Conservation (phyloP, 2,888 invertebrate species). For the Callimorpha dominula region DNA sequence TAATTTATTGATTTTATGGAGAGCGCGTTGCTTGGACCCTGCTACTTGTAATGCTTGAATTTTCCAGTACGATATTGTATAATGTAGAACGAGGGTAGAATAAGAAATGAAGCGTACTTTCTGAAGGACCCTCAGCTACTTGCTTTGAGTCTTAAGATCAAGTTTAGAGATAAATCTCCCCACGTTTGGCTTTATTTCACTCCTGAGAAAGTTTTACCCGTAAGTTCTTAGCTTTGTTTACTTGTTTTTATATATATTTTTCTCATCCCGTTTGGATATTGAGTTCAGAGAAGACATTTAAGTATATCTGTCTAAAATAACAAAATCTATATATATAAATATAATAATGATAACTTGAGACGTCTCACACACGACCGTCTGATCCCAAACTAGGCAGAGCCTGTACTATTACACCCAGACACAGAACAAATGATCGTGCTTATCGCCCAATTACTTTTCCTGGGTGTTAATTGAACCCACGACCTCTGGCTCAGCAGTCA, state of each 20-base stretch:
- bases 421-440: too few species aligned
- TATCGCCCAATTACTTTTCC: too few species aligned
- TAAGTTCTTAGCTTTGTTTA: background rate
- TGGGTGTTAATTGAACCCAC: too few species aligned
- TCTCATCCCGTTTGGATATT: background rate
- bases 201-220: background rate
- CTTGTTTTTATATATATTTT: background rate
- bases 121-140: background rate
- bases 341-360: too few species aligned
- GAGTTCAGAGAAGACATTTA: too few species aligned
- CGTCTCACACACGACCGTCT: too few species aligned
- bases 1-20: background rate
- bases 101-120: slow-evolving; percentile 11
- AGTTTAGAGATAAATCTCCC: slow-evolving; percentile 1
- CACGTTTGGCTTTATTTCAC: background rate
- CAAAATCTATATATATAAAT: too few species aligned
- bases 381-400: too few species aligned
- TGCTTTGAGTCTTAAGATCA: slow-evolving; percentile 4
- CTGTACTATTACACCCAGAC: too few species aligned
- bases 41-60: background rate
- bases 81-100: slow-evolving; percentile 10
- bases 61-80: slow-evolving; percentile 3
- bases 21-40: background rate
- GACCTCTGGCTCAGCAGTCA: too few species aligned
- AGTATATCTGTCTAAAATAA: too few species aligned